Evolutionary conservation across 1,140 invertebrate species (phyloP), one percentile per base, ranked within the genome.

Genomic region (Onthophagus taurus): DNA sequence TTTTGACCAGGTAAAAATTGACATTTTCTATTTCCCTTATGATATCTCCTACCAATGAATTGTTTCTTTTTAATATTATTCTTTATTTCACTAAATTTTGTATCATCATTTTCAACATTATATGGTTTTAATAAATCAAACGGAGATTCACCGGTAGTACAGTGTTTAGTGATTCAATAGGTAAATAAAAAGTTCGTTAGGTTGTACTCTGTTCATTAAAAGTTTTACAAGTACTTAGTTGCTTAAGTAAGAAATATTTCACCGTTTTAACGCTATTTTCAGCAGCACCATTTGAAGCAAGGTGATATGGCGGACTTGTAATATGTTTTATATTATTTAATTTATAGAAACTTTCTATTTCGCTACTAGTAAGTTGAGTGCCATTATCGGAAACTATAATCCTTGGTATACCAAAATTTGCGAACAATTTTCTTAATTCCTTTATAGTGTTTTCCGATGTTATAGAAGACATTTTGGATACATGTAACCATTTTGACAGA

Each of bases 401-500:
- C n/a, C 35, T 44, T 3, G 18, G 34, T 14, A 36, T 14, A 2
- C 18, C 34, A 17, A 36, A 36, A 4, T 5, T 17, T 2, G 34
- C 34, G 9, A 36, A 36, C 3, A 36, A 4, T 3, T 18, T 36
- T 4, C 18, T 13, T 26, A 26, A 26, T n/a, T 26, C 23, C 6
- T n/a, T 6, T 7, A 26, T 36, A 17, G 34, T 36, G 18, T 16
- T 36, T 18, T 19, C 14, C 1, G 34, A 9, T 2, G 34, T 36
- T 18, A 36, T 36, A 36, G n/a, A 18, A 3, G 19, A 21, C 18
- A 21, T 20, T 4, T 20, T 12, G 19, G 35, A 21, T 7, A 37
- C 35, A 7, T 37, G 18, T n/a, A 37, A 20, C 60, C 61, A 60
- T 43, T 60, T 63, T 19, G 60, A 59, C 30, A 50, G 51, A 16